These are phyloP conservation scores for Umimayanthus kanabou DNA, from an alignment of 92 coral and sea anemone genomes.

Conservation along the genomic window DNA sequence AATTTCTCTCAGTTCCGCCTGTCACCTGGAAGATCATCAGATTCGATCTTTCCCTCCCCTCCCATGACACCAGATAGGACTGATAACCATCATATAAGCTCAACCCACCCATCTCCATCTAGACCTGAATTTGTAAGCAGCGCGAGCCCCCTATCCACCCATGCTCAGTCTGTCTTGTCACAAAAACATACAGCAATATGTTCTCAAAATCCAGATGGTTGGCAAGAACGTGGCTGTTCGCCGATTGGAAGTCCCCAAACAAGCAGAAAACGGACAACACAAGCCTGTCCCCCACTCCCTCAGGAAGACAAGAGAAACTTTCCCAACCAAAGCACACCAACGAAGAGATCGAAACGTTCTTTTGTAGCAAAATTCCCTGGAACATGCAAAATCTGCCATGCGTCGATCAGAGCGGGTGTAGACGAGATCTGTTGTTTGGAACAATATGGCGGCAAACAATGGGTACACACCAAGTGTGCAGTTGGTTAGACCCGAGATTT, in stretches of 20 bases:
- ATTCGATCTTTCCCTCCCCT: conserved; percentile 2
- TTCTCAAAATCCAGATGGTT: neutral
- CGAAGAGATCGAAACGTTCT: neutral
- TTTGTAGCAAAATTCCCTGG: neutral
- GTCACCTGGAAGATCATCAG: neutral
- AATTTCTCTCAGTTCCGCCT: too few relatives aligned
- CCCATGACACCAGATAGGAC: conserved; percentile 10
- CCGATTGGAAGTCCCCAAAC: neutral
- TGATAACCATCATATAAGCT: neutral
- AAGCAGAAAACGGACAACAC: neutral
- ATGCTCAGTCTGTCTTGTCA: neutral
- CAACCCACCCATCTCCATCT: neutral
- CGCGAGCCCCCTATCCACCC: neutral
- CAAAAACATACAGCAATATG: neutral
- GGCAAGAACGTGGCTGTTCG: neutral
- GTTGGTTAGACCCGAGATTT: neutral
- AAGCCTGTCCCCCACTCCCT: neutral
- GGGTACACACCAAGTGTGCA: conserved; percentile 3
- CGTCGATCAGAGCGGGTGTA: neutral
- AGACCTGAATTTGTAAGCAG: neutral
- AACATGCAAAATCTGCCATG: neutral
- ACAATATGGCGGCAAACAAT: neutral
- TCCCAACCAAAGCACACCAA: neutral
- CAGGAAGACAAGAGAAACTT: neutral
- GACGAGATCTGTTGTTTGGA: neutral